Base-by-base conservation (phyloP, 2,797 vertebrate genomes). In the Australoheros facetus region DNA sequence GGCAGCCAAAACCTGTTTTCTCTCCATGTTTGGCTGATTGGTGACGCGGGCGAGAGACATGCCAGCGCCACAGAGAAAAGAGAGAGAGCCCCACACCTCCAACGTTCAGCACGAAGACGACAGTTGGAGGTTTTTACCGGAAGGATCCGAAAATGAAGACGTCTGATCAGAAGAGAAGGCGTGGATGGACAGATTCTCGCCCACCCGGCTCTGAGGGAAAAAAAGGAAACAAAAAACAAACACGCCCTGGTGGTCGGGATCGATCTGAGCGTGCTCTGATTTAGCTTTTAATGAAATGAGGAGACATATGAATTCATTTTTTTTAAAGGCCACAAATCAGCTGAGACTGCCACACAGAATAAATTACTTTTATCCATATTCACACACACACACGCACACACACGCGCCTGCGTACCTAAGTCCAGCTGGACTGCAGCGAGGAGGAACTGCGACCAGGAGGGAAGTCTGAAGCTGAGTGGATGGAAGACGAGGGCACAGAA, bases 241-340 rank as follows among this genome's bases (percentile, higher is more conserved):
- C 82, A 51, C 85, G 82, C 82, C 79, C 66, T 16, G 10, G 23
- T 4, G 70, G n/a, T 64, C 19, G 0, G 7, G 34, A 88, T 91
- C 23, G 81, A 91, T 87, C 83, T 0, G 13, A 51, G 60, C 70
- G 42, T 13, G 76, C 80, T 58, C 60, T 74, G 84, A 87, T 90
- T 88, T 72, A 90, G 88, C 84, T 90, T 83, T 85, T 91, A 88
- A 93, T 91, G 82, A 92, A 94, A 90, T 91, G 84, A 94, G 86
- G 73, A 82, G 80, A 88, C 59, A 80, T 82, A 78, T 88, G 85
- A 83, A 83, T 88, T 88, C 69, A 93, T 92, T 87, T 90, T 83
- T 83, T 83, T 85, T 32, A 91, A 89, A 81, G 84, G 79, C 84
- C 85, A 92, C 81, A 91, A 90, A 88, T 89, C 89, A 88, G 73